Evolutionary conservation across 2,888 invertebrate species (phyloP).

Genomic region (Leptinotarsa rubiginosa): DNA sequence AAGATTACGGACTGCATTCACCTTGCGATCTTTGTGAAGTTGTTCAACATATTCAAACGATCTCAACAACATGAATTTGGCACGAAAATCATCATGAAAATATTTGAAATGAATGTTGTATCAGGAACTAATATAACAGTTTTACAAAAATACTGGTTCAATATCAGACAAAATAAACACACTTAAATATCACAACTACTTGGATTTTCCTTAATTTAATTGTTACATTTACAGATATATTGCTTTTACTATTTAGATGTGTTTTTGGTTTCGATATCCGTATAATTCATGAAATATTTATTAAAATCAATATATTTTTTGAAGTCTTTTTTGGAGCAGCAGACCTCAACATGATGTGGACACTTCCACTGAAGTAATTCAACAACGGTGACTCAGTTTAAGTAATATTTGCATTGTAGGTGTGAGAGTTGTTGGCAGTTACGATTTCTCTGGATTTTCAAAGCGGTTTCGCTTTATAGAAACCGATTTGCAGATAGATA

Average conservation of each 20-base stretch:
- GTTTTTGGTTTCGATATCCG: slow-evolving; percentile 40
- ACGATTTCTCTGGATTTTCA: not conserved
- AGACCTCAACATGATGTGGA: not conserved
- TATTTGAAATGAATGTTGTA: not conserved
- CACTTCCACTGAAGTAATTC: not conserved
- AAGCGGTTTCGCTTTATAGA: not conserved
- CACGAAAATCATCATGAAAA: not conserved
- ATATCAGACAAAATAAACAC: slow-evolving; percentile 37
- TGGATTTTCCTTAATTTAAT: slow-evolving; percentile 42
- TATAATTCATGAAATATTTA: slow-evolving; percentile 23
- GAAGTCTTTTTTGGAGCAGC: not conserved
- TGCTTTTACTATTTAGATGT: slow-evolving; percentile 46
- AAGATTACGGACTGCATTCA: no score
- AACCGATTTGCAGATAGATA: not conserved
- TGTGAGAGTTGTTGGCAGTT: not conserved
- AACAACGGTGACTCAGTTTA: no score
- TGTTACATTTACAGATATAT: slow-evolving; percentile 42
- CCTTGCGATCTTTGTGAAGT: no score
- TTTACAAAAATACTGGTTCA: slow-evolving; percentile 42
- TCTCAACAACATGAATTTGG: not conserved
- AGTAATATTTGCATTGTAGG: no score
- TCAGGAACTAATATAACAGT: slow-evolving; percentile 17
- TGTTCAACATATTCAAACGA: not conserved
- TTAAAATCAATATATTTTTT: slow-evolving; percentile 4
- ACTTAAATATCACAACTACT: slow-evolving; percentile 48